Percentiles rank a stretch among this genome's conserved stretches.
These are phyloP conservation scores for Oenanthe oenanthe DNA, from an alignment of 2,113 vertebrate species.

Conservation along the genomic window DNA sequence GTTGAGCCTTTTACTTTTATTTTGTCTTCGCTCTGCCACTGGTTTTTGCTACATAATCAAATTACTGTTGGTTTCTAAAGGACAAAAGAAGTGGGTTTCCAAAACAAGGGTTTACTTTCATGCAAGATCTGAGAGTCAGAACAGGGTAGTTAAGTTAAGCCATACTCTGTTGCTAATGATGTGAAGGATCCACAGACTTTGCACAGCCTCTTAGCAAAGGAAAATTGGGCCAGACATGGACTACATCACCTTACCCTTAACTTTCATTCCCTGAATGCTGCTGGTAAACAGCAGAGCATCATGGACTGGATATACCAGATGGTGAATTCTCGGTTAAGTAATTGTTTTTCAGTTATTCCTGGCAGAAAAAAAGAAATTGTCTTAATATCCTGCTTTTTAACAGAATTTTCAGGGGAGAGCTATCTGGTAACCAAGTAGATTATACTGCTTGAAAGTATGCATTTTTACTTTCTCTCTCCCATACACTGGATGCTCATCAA, in stretches of 20 bases:
- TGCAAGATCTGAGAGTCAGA: neutral
- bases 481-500: neutral
- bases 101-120: neutral
- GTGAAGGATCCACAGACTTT: neutral
- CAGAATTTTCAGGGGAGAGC: neutral
- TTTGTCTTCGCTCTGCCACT: neutral
- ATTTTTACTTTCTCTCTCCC: neutral
- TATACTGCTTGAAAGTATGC: neutral
- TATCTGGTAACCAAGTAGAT: neutral
- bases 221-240: fast-evolving
- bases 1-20: neutral
- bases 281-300: neutral
- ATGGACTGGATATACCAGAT: neutral
- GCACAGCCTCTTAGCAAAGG: neutral
- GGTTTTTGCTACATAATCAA: neutral
- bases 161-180: neutral
- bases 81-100: neutral
- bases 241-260: neutral
- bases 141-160: neutral
- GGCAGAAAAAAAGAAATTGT: neutral
- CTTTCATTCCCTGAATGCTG: neutral
- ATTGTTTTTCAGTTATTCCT: neutral
- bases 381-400: neutral
- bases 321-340: neutral
- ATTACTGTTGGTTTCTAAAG: neutral